Percentiles rank a stretch among this genome's conserved stretches.
Conservation (phyloP, 2,113 vertebrate genomes). For the Lontra canadensis region DNA sequence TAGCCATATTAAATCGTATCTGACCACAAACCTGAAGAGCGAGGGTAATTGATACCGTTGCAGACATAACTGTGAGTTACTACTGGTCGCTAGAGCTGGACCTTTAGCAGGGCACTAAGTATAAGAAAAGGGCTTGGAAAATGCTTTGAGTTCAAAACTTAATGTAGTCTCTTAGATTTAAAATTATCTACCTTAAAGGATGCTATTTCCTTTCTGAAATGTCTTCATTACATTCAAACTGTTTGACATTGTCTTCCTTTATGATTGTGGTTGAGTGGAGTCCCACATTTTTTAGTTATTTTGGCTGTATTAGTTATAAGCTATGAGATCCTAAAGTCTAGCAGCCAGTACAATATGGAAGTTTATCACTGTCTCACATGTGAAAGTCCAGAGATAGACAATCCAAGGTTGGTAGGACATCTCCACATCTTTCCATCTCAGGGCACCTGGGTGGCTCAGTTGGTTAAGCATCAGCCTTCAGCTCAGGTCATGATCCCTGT, state of each 20-base stretch:
- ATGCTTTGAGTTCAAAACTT: not conserved
- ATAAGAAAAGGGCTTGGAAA: not conserved
- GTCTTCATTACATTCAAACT: not conserved
- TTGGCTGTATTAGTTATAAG: not conserved
- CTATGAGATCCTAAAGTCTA: not conserved
- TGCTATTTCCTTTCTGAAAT: not conserved
- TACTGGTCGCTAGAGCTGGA: not conserved
- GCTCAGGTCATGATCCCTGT: too few relatives aligned
- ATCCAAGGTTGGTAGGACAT: not conserved
- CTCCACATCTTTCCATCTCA: not conserved
- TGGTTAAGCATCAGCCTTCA: too few relatives aligned
- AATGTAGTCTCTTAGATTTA: not conserved
- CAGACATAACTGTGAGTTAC: not conserved
- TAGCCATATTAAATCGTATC: not conserved
- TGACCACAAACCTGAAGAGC: not conserved
- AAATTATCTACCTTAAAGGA: not conserved
- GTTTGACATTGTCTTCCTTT: not conserved
- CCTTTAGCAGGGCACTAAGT: not conserved
- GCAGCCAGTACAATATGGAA: not conserved
- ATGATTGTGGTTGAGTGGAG: not conserved
- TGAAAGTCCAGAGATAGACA: not conserved
- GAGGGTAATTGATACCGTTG: not conserved
- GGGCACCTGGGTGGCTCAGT: too few relatives aligned
- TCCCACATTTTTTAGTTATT: not conserved
- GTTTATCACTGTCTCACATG: not conserved